phyloP scores from a whole-genome alignment of 1,140 invertebrate species.

The Metaphire vulgaris region DNA sequence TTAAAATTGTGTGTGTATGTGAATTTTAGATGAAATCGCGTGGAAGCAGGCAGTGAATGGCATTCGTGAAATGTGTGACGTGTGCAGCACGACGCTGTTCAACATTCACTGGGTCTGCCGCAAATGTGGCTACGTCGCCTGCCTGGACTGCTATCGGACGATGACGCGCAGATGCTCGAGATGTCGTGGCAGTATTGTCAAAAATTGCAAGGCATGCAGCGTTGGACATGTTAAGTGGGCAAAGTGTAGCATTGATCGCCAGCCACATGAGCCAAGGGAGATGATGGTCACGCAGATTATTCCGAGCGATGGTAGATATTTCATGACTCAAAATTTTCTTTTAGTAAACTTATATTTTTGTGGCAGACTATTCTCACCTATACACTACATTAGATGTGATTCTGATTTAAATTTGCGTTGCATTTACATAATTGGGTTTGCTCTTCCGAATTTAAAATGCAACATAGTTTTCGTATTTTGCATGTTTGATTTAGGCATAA shows the following conservation, averaged over 20 bases:
- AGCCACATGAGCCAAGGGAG: slow-evolving; percentile 67
- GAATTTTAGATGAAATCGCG: slow-evolving; percentile 50
- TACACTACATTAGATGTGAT: too few relatives aligned
- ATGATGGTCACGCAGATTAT: slow-evolving; percentile 93
- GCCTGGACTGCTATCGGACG: slow-evolving; percentile 82
- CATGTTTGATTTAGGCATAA: too few relatives aligned
- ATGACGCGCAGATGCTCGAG: not conserved
- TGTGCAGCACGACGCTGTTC: slow-evolving; percentile 94
- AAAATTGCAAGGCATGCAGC: not conserved
- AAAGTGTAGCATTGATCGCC: slow-evolving; percentile 70
- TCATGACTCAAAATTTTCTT: not conserved
- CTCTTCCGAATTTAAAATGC: too few relatives aligned
- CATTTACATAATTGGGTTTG: too few relatives aligned
- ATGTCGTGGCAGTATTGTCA: not conserved
- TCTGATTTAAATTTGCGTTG: too few relatives aligned
- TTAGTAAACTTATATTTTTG: too few relatives aligned
- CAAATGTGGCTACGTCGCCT: slow-evolving; percentile 95
- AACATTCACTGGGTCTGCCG: slow-evolving; percentile 97
- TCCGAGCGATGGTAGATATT: slow-evolving; percentile 64
- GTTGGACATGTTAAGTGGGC: slow-evolving; percentile 60
- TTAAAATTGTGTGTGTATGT: too few relatives aligned
- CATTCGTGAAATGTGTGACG: slow-evolving; percentile 96
- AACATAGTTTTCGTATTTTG: too few relatives aligned
- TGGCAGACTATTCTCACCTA: too few relatives aligned
- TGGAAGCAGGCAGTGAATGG: slow-evolving; percentile 91